Base-by-base conservation (phyloP, 2,113 vertebrate species). In the Anarhynchus alexandrinus region DNA sequence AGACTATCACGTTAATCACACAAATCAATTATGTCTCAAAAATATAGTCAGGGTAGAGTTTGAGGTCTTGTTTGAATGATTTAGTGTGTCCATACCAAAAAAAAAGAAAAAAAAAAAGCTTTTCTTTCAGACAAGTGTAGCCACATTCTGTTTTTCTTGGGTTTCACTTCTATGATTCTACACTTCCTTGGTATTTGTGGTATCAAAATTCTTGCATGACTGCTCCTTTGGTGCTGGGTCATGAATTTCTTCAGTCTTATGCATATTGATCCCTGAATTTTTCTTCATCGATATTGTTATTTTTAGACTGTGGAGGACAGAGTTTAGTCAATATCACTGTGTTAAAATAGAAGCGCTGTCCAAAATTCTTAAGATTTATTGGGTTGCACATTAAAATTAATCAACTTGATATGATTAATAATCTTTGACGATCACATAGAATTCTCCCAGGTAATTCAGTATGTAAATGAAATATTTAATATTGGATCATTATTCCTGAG, bases 381-480 rank as follows among this genome's bases (percentile, higher is more conserved):
- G 1, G 16, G 10, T 84, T 92, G 83, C 22, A 16, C 34, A 66
- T 66, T 93, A 59, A 93, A 93, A 91, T 91, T 64, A 55, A 81
- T 76, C 74, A 83, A 27, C 11, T 78, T 62, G 17, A 34, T 91
- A 67, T 49, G 61, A 85, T 86, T 94, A 80, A 87, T 90, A 47
- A 55, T 66, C 34, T 91, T 91, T 62, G 74, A 85, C 32, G 42
- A 79, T 81, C 51, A 43, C 34, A 62, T 29, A 42, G 51, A 94
- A 90, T 84, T 94, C 69, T 91, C 57, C 12, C 38, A 81, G 70
- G n/a, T 64, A 92, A 94, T 94, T 95, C 3, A 12, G 57, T 69
- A 86, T 58, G 71, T 43, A 83, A 81, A 91, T 91, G 0, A 79
- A 91, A 69, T 90, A 83, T 91, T 95, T 93, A 71, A 69, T 83